phyloP scores from a whole-genome alignment of 2,888 invertebrate species.

The Meganola albula region DNA sequence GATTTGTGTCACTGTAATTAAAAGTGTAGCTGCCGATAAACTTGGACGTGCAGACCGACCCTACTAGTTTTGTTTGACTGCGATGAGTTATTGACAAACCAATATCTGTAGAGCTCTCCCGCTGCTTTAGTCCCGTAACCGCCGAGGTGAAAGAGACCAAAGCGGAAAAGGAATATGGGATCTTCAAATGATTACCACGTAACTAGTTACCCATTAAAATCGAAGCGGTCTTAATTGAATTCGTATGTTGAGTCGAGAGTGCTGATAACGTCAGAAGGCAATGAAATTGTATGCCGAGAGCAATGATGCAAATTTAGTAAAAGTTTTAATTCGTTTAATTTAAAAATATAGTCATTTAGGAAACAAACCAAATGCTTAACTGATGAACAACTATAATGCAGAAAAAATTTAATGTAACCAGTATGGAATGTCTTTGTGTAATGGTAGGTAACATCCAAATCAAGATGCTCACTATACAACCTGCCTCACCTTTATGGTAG shows the following conservation, averaged over 20 bases:
- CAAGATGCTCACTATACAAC: no score
- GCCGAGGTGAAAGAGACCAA: slow-evolving; percentile 23
- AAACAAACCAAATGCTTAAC: no score
- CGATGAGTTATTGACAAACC: slow-evolving; percentile 56
- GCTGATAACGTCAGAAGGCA: no score
- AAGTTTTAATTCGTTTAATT: no score
- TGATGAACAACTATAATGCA: no score
- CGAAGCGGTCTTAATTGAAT: slow-evolving; percentile 72
- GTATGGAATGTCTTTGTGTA: no score
- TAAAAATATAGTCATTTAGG: no score
- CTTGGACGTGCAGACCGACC: slow-evolving; percentile 56
- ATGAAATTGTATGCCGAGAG: no score
- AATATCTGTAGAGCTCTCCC: slow-evolving; percentile 41
- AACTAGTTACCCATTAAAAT: slow-evolving; percentile 61
- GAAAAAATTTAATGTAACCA: no score
- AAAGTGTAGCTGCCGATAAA: slow-evolving; percentile 75
- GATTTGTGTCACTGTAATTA: slow-evolving; percentile 77
- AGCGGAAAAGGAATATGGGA: slow-evolving; percentile 33
- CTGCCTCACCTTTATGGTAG: slow-evolving; percentile 57
- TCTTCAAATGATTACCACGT: slow-evolving; percentile 49
- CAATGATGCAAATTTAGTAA: slow-evolving; percentile 47
- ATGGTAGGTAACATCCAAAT: no score
- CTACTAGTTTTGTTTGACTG: slow-evolving; percentile 67
- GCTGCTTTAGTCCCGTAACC: slow-evolving; percentile 26
- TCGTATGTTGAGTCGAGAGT: slow-evolving; percentile 69